Percentiles rank a stretch among this genome's conserved stretches.
Evolutionary conservation across 2,888 invertebrate species (phyloP).

Genomic region (Leptopilina myrica): DNA sequence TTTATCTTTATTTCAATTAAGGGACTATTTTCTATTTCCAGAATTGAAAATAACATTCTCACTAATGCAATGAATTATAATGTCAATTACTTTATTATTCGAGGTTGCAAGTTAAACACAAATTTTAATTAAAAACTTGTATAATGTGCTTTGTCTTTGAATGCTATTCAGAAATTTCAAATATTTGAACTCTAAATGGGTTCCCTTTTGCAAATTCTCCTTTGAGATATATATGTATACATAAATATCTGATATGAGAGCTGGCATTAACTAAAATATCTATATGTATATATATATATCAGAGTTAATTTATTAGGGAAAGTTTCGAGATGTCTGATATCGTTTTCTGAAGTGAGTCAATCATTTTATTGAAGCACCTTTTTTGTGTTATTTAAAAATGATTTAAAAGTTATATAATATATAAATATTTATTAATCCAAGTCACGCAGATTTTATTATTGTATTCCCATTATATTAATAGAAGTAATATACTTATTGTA

Average conservation of each 20-base stretch:
- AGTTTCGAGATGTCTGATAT: not conserved
- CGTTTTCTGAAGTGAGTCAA: no score
- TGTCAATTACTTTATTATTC: not conserved
- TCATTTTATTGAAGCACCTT: no score
- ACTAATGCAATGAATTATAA: not conserved
- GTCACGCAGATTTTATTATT: no score
- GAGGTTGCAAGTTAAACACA: not conserved
- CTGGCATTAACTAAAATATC: no score
- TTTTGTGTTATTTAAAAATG: no score
- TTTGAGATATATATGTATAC: constrained; percentile 6
- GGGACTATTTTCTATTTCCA: not conserved
- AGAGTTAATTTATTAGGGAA: constrained; percentile 17
- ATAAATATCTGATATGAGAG: not conserved
- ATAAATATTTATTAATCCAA: no score
- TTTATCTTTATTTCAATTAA: no score
- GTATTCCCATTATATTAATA: no score
- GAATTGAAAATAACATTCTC: not conserved
- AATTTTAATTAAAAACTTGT: constrained; percentile 14
- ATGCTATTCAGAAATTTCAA: constrained; percentile 10
- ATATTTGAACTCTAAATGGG: constrained; percentile 15
- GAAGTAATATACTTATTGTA: no score
- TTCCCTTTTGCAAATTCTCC: constrained; percentile 20
- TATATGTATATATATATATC: not conserved
- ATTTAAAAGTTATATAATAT: no score
- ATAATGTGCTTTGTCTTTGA: not conserved